These are phyloP conservation scores for Manis pentadactyla DNA, from an alignment of 2,797 vertebrate genomes.

Conservation along the genomic window DNA sequence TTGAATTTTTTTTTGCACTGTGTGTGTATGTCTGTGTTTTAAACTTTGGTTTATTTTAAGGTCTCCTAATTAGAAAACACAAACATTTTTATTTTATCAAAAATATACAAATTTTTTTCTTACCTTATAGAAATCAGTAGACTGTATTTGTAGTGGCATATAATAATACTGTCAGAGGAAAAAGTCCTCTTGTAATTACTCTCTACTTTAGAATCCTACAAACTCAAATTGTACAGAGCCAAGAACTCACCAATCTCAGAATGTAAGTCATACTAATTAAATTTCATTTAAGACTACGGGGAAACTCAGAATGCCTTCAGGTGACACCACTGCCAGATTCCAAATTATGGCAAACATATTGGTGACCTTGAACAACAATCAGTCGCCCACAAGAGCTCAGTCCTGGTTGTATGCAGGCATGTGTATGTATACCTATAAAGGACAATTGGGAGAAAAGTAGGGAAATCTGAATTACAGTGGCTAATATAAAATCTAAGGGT, in stretches of 20 bases:
- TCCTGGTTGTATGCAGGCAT: too few relatives aligned
- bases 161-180: background rate
- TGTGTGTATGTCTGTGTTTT: background rate
- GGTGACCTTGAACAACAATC: background rate
- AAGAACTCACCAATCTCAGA: background rate
- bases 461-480: background rate
- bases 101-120: background rate
- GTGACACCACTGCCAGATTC: background rate
- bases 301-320: background rate
- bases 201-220: background rate
- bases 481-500: background rate
- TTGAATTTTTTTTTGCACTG: background rate
- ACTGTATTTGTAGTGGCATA: background rate
- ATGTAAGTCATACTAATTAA: background rate
- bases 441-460: background rate
- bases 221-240: background rate
- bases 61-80: background rate
- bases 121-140: background rate
- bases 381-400: background rate
- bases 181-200: background rate
- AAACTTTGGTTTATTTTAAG: conserved; percentile 91
- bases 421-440: background rate
- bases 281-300: background rate
- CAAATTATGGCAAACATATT: background rate
- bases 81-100: background rate